Conservation (phyloP, 2,888 invertebrate species). For the Pandemis cinnamomeana region DNA sequence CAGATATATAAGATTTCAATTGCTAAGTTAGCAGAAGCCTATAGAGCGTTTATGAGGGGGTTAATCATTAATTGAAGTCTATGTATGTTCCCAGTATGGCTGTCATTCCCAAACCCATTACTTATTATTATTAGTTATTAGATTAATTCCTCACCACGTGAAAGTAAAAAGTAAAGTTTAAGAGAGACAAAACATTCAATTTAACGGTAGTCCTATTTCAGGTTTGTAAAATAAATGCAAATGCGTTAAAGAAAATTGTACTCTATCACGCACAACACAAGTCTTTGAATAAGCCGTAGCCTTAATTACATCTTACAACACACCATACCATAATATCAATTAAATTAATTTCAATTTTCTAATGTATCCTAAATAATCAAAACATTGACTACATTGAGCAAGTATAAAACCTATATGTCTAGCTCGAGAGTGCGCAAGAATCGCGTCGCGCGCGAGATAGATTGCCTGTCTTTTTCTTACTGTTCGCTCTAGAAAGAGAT, state of each 20-base stretch:
- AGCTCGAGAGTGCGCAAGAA: too few relatives aligned
- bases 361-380: too few relatives aligned
- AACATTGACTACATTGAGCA: too few relatives aligned
- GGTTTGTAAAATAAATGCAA: constrained; percentile 25
- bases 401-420: too few relatives aligned
- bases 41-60: neutral
- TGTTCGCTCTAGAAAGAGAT: too few relatives aligned
- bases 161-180: neutral
- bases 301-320: neutral
- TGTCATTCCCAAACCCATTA: neutral
- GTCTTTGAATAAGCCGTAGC: constrained; percentile 15
- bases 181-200: neutral
- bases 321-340: constrained; percentile 2
- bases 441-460: too few relatives aligned
- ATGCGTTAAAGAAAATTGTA: neutral
- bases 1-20: too few relatives aligned
- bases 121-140: neutral
- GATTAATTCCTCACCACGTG: too few relatives aligned
- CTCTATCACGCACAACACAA: constrained; percentile 19
- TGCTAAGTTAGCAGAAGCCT: too few relatives aligned
- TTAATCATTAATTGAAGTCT: neutral
- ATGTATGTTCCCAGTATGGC: neutral
- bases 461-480: too few relatives aligned
- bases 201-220: neutral
- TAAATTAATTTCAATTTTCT: neutral